Base-by-base conservation (phyloP, 1,140 invertebrate genomes). In the Drosophila ambigua region DNA sequence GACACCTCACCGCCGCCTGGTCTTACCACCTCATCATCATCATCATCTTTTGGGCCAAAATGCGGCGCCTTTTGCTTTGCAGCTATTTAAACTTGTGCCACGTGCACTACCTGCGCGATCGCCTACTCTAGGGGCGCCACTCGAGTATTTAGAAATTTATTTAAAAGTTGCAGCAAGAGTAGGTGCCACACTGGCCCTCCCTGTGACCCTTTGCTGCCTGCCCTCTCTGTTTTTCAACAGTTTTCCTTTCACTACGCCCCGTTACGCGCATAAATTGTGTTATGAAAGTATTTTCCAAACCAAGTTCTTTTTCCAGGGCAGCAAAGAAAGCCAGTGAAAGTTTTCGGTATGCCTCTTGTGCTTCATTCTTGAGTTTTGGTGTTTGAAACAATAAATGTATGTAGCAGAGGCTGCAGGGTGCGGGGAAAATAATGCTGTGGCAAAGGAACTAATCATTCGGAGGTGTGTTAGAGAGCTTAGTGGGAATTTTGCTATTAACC, bases 241-340 rank as follows among this genome's bases (percentile, higher is more conserved):
- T 66, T 81, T 58, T 49, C 62, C 69, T 84, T 84, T 83, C 83
- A 75, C 49, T 81, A 81, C 82, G 82, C 82, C 82, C 81, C 81
- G 81, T 87, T 87, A 87, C 82, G 84, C 82, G 82, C 81, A 85
- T 85, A 85, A 87, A 85, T 85, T 87, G 72, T 85, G 77, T 87
- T 85, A 87, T 85, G 68, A 54, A 85, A 85, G 77, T 85, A 87
- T 87, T 85, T 85, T 35, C 57, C 80, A 85, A 83, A 77, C 4
- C 3, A 39, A 13, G 35, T 11, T 39, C 11, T 39, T 39, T 11
- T 20, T 2, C 20, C 20, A 1, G 20, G 20, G 20, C 20, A 20
- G 20, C 1, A 20, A 20, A 20, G 20, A 20, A 20, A 20, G 20
- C 11, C 35, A 39, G 35, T 13, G 35, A 39, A 39, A 39, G 35